Conservation (phyloP, 2,888 invertebrate genomes). For the Drosophila melanosoma region DNA sequence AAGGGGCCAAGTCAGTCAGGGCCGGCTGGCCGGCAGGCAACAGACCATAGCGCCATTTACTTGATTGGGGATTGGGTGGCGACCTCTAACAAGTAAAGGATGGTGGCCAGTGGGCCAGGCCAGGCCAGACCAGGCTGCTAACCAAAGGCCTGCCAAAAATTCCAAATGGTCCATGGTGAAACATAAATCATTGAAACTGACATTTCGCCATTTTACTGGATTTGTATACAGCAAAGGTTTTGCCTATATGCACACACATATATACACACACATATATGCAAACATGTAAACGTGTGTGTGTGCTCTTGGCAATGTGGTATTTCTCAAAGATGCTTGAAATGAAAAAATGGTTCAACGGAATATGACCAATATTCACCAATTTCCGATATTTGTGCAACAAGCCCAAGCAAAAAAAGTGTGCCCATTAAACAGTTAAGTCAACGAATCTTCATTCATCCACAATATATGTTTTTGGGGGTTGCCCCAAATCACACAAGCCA, state of each 20-base stretch:
- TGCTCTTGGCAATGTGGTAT: slow-evolving; percentile 28
- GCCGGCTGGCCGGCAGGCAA: slow-evolving; percentile 52
- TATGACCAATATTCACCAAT: slow-evolving; percentile 29
- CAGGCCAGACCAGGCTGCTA: slow-evolving; percentile 4
- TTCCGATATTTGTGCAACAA: slow-evolving; percentile 14
- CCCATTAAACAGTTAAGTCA: slow-evolving; percentile 22
- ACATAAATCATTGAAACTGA: slow-evolving; percentile 84
- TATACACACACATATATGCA: slow-evolving; percentile 2
- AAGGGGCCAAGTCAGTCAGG: slow-evolving; percentile 25
- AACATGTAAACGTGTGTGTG: slow-evolving; percentile 23
- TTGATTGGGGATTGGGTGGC: slow-evolving; percentile 42
- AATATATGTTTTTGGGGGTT: neutral
- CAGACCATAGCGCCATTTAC: slow-evolving; percentile 72
- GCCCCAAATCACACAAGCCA: slow-evolving; percentile 9
- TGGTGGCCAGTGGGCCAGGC: neutral
- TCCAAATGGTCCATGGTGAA: slow-evolving; percentile 77
- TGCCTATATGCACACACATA: slow-evolving; percentile 5
- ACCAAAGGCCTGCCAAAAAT: slow-evolving; percentile 69
- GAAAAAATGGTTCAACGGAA: slow-evolving; percentile 24
- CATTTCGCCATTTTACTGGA: slow-evolving; percentile 80
- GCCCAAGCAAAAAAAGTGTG: neutral
- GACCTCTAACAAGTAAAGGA: slow-evolving; percentile 9
- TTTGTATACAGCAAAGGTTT: slow-evolving; percentile 55
- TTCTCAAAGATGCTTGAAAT: slow-evolving; percentile 34
- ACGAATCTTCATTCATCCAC: slow-evolving; percentile 2